Base-by-base conservation (phyloP, 2,888 invertebrate species). In the Nebria brevicollis region DNA sequence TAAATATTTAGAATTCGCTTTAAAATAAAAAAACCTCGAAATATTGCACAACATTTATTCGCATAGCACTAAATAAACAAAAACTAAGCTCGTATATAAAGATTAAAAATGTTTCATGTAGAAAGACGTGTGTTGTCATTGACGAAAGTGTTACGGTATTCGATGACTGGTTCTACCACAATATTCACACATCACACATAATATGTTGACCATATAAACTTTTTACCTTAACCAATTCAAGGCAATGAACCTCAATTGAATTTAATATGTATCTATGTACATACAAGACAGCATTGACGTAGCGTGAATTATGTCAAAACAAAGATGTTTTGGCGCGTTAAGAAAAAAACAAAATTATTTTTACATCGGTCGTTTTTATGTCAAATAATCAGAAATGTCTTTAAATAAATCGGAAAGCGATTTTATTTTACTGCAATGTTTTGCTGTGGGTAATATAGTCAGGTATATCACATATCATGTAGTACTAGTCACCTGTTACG, bases 131-230 rank as follows among this genome's bases (percentile, higher is more conserved):
- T 11, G 11, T 54, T 25, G 65, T 26, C 34, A 75, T 26, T 25
- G 64, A 10, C 42, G 66, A 65, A 75, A 34, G 75, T 75, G 20
- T 64, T 76, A 15, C 54, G 77, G 70, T 72, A 77, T 77, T 77
- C 72, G 77, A 72, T 78, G 77, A 64, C 77, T 72, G 72, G 66
- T 64, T 73, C 64, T 64, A 78, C 78, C 78, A 73, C 77, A 77
- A 72, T 64, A 64, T 72, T 20, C 70, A 25, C 25, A 70, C 41
- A 72, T 78, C 72, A 72, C 72, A 64, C 20, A 15, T 65, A 66
- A 78, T 66, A 41, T 72, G 66, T 73, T 54, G 43, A 20, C 72
- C 73, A 72, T 78, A 41, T 73, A 66, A 66, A 65, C 42, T 26
- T 70, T 70, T 77, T 77, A 54, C 68, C 54, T 76, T 64, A 70